Conservation (phyloP, 2,113 vertebrate species). For the Limanda limanda region DNA sequence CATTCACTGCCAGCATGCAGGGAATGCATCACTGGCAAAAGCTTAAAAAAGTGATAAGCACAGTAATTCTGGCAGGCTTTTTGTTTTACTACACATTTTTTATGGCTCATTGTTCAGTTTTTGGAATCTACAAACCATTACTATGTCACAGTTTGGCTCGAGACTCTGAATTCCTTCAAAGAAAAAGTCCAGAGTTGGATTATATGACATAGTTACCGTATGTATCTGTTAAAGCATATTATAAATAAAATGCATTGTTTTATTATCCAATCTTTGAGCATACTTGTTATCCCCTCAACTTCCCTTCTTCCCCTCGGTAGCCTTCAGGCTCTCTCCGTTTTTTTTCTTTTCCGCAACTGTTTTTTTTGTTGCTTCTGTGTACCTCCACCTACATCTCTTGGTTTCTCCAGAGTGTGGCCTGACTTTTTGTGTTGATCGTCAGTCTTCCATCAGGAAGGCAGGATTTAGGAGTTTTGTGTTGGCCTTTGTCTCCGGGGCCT, state of each 20-base stretch:
- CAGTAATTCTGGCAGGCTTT: constrained; percentile 7
- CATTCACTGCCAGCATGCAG: neutral
- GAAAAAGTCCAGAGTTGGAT: neutral
- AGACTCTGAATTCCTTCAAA: no score
- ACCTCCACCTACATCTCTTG: neutral
- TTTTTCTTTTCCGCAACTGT: no score
- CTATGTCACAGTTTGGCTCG: neutral
- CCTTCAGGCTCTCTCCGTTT: neutral
- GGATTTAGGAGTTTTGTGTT: neutral
- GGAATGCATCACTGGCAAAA: constrained; percentile 7
- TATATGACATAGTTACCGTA: neutral
- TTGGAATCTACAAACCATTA: neutral
- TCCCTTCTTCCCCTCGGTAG: neutral
- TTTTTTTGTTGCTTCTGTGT: neutral
- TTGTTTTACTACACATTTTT: constrained; percentile 6
- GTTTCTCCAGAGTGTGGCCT: neutral
- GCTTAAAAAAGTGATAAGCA: constrained; percentile 16
- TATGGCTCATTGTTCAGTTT: constrained; percentile 21
- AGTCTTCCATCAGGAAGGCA: neutral
- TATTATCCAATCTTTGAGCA: neutral
- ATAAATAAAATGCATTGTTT: neutral
- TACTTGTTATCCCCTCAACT: neutral
- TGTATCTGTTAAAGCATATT: neutral
- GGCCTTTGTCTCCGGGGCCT: neutral
- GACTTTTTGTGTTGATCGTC: constrained; percentile 15